These are phyloP conservation scores for Engraulis encrasicolus DNA, from an alignment of 2,113 vertebrate genomes.

Conservation along the genomic window DNA sequence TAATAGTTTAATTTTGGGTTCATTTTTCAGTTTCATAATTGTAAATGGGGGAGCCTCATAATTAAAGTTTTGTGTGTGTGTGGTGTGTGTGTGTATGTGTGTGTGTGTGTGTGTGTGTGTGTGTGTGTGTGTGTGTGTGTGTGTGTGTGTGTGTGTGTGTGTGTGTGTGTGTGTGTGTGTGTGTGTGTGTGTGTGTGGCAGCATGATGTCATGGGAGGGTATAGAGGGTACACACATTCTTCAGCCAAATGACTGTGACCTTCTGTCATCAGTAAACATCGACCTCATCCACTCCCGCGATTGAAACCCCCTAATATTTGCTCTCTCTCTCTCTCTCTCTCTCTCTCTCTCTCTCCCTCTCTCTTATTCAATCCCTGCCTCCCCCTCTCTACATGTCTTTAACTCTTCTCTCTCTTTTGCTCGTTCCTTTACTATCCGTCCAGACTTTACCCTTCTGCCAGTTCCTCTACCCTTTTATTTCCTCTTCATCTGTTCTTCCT, in stretches of 20 bases:
- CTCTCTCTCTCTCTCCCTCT: background rate
- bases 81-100: no score
- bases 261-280: background rate
- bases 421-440: background rate
- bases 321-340: background rate
- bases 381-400: background rate
- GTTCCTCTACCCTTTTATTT: background rate
- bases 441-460: conserved; percentile 38
- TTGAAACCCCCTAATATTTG: background rate
- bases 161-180: background rate
- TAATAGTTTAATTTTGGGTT: no score
- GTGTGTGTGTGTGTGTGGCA: background rate
- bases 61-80: no score
- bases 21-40: no score
- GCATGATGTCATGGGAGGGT: background rate
- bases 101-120: background rate
- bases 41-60: no score
- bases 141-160: background rate
- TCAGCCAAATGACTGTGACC: conserved; percentile 5
- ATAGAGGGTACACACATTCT: conserved; percentile 12
- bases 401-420: background rate
- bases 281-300: background rate
- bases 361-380: background rate
- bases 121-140: background rate
- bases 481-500: background rate